Evolutionary conservation across 1,140 invertebrate genomes (phyloP), one percentile per base, ranked within the genome.

Genomic region (Pseudomyrmex sp.): DNA sequence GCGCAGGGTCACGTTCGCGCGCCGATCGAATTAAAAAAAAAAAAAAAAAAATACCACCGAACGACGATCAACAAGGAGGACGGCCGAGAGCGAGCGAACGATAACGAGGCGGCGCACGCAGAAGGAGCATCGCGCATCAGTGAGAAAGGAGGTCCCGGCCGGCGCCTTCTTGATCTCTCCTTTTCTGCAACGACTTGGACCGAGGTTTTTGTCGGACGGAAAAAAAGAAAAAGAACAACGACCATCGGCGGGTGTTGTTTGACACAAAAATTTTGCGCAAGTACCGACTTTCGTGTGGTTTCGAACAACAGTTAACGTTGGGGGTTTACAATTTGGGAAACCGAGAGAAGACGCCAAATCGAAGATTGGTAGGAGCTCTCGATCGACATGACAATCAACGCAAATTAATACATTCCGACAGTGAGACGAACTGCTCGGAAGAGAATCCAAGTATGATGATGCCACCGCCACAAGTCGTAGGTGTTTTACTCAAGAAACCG

Each of bases 381-480:
- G 20, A 20, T 58, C 76, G 50, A 26, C 75, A 82, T 72, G 79
- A 74, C 48, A 18, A 44, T 48, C 9, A 23, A 83, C 54, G 63
- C 15, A 20, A 77, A 77, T 48, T 79, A 65, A 66, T 18, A 20
- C 58, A 7, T 7, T 56, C 12, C 44, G 73, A 54, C 79, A 62
- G 61, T 20, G 18, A 46, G 44, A 26, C 68, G 18, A 82, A n/a
- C 62, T 18, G 12, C 20, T 59, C 65, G 59, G 50, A 62, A 88
- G 70, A 79, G 58, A 75, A 52, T 72, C 56, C 69, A 84, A 68
- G 85, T 35, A 89, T 85, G 86, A 93, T 93, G 92, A 93, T 94
- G 93, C 93, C 93, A 91, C 91, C 93, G 80, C 93, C 93, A 84
- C 91, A 93, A 84, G 90, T 94, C 74, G 93, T 94, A 89, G 93